Percentiles rank a stretch among this genome's conserved stretches.
Conservation (phyloP, 2,797 vertebrate genomes). For the Leontocebus nigricollis region DNA sequence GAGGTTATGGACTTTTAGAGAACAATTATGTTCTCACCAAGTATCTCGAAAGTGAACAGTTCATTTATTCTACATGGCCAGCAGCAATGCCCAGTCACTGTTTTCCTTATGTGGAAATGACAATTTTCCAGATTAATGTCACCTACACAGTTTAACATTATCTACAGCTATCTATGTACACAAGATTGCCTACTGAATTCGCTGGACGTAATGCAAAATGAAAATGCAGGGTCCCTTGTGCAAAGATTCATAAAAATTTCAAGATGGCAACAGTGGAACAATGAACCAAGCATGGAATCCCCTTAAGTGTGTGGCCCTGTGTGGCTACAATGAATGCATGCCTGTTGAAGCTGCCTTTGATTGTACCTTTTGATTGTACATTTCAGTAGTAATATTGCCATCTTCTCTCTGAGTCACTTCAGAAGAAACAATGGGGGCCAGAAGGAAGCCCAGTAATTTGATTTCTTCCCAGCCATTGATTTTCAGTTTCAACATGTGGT, state of each 20-base stretch:
- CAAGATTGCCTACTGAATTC: background rate
- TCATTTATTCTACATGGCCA: background rate
- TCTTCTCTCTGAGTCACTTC: background rate
- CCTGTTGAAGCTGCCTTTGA: background rate
- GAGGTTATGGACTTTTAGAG: background rate
- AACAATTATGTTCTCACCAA: background rate
- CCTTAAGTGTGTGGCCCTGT: no score
- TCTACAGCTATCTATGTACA: background rate
- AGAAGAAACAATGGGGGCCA: background rate
- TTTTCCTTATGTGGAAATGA: background rate
- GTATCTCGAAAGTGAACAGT: background rate
- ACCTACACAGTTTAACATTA: background rate
- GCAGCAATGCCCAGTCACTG: background rate
- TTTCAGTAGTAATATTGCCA: background rate
- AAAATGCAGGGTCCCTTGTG: background rate
- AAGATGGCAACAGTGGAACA: background rate
- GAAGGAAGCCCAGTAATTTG: background rate
- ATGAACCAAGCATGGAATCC: background rate
- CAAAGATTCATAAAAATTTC: background rate
- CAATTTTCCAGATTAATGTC: background rate
- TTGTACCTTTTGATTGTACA: background rate
- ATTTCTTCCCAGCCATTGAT: background rate
- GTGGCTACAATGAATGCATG: background rate
- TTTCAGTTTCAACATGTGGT: background rate
- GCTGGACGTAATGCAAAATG: rapidly evolving